Base-by-base conservation (phyloP, 2,113 vertebrate genomes). In the Leptobrachium ailaonicum region DNA sequence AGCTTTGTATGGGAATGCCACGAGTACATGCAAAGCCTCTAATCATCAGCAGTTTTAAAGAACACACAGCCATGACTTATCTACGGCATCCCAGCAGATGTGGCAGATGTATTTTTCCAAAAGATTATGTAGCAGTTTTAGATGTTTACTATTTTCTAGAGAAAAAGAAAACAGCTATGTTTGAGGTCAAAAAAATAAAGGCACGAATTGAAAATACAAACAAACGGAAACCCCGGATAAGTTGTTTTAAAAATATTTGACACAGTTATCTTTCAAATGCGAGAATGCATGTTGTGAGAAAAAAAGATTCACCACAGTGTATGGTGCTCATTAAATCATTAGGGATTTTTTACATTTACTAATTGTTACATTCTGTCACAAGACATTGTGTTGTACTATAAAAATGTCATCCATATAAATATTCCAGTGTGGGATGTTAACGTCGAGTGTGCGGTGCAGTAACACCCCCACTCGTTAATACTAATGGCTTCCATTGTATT, bases 1-100 rank as follows among this genome's bases (percentile, higher is more conserved):
- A 62, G 40, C 32, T 0, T n/a, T 45, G 56, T 6, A n/a, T 6
- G 32, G 50, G 70, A 40, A 42, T 56, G 50, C 67, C 68, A 62
- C n/a, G 20, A 47, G 56, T n/a, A 44, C 67, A 71, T 20, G n/a
- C 7, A 11, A 58, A 41, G 68, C 58, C 14, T 20, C 40, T 68
- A 43, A 68, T 71, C 53, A 70, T 45, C 8, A 20, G 40, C 43
- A 20, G 2, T 50, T 71, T 12, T 41, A 54, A 58, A 47, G 42
- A 1, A 71, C 42, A 2, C 40, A 53, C 0, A 20, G 9, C 4
- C 58, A 4, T 2, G 9, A 68, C 43, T 79, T 79, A 79, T 79
- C 70, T 69, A n/a, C 40, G 9, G 11, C 58, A 43, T 79, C 70
- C 77, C 44, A 71, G 63, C 44, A 41, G n/a, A 71, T 50, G 54